A percentile compares a stretch with the other conserved stretches of the same genome.
Conservation (phyloP, 2,888 invertebrate genomes). For the Escarpia spicata region DNA sequence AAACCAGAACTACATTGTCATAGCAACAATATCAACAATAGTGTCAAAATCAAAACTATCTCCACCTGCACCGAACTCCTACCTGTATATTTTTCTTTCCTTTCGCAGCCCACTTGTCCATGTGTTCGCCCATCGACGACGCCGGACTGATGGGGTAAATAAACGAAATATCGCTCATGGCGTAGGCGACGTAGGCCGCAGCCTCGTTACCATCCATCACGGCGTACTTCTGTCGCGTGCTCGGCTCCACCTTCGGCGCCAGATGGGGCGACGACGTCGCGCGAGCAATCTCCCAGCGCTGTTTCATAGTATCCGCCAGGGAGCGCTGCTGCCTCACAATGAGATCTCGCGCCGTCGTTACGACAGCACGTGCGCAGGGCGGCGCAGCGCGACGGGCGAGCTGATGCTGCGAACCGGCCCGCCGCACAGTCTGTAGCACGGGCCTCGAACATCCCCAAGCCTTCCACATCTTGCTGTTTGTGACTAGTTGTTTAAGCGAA, state of each 20-base stretch:
- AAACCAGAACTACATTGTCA: slow-evolving; percentile 5
- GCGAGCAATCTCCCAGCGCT: slow-evolving; percentile 30
- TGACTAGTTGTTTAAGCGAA: slow-evolving; percentile 8
- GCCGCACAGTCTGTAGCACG: slow-evolving; percentile 35
- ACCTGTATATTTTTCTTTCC: slow-evolving; percentile 41
- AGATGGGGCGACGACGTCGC: slow-evolving; percentile 18
- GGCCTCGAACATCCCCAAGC: slow-evolving; percentile 37
- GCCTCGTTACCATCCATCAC: slow-evolving; percentile 43
- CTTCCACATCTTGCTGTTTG: slow-evolving; percentile 35
- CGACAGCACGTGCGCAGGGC: neutral
- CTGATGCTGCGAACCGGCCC: slow-evolving; percentile 26
- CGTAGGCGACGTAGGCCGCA: slow-evolving; percentile 42
- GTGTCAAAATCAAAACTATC: neutral
- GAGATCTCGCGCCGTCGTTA: neutral
- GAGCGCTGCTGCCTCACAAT: neutral
- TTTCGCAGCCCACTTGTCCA: slow-evolving; percentile 42
- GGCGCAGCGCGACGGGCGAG: slow-evolving; percentile 24
- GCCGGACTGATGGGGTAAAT: slow-evolving; percentile 45
- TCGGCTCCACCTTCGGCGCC: slow-evolving; percentile 17
- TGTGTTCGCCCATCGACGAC: slow-evolving; percentile 45
- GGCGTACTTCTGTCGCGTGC: slow-evolving; percentile 19
- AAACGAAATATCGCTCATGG: slow-evolving; percentile 42
- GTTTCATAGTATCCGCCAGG: slow-evolving; percentile 33
- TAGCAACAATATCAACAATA: neutral
- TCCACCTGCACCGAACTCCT: neutral